Conservation (phyloP, 2,888 invertebrate species). For the Scaptodrosophila latifasciaeformis region DNA sequence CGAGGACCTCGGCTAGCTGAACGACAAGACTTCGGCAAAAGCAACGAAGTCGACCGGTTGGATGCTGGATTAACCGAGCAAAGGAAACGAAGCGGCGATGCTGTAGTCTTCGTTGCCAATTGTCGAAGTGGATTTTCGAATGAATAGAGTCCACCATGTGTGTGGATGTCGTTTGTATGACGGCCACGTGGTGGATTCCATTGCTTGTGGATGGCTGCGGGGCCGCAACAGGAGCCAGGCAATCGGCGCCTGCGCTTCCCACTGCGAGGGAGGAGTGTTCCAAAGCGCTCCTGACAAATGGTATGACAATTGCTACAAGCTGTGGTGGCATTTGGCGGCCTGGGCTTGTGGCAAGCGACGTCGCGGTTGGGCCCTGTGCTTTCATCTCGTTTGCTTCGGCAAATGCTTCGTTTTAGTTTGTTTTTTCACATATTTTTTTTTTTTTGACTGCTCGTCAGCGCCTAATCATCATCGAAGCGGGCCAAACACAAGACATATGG, state of each 20-base stretch:
- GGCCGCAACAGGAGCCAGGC: slow-evolving; percentile 5
- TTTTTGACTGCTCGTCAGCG: no score
- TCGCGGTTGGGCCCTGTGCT: slow-evolving; percentile 34
- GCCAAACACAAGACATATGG: no score
- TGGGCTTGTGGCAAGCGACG: slow-evolving; percentile 41
- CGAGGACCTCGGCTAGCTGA: slow-evolving; percentile 10
- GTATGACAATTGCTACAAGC: slow-evolving; percentile 73
- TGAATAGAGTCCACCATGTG: slow-evolving; percentile 70
- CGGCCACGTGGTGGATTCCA: slow-evolving; percentile 67
- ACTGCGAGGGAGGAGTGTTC: slow-evolving; percentile 70
- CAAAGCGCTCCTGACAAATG: slow-evolving; percentile 70
- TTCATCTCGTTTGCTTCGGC: no score
- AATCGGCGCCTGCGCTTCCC: slow-evolving; percentile 65
- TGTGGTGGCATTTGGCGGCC: slow-evolving; percentile 66
- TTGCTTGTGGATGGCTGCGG: slow-evolving; percentile 21
- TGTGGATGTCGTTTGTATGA: slow-evolving; percentile 29
- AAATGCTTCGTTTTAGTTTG: no score
- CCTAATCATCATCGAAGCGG: no score
- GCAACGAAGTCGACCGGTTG: slow-evolving; percentile 36
- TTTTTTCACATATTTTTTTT: no score
- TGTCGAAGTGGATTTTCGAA: slow-evolving; percentile 69
- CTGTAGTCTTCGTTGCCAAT: slow-evolving; percentile 53
- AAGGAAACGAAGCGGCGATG: slow-evolving; percentile 24
- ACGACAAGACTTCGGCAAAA: slow-evolving; percentile 30
- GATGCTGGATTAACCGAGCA: slow-evolving; percentile 30